Percentiles rank a stretch among this genome's conserved stretches.
Conservation (phyloP, 2,888 invertebrate genomes). For the Drosophila yooni region DNA sequence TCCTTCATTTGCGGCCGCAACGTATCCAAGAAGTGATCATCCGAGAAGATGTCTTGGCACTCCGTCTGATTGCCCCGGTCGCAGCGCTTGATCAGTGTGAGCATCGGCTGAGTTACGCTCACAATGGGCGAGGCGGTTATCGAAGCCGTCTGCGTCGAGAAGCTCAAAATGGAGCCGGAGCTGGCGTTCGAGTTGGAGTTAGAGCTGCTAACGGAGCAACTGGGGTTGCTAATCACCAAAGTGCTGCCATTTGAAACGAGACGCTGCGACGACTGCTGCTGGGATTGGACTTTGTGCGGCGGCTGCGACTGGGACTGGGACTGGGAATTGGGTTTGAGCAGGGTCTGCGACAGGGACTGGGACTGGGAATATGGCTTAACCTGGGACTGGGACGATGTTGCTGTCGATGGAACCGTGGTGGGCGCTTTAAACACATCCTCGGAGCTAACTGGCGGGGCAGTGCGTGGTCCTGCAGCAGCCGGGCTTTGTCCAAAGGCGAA, state of each 20-base stretch:
- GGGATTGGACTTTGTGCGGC: not conserved
- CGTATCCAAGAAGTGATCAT: conserved; percentile 71
- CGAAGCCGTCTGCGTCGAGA: conserved; percentile 16
- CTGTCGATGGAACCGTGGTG: not conserved
- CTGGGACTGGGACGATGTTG: not conserved
- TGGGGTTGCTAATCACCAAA: conserved; percentile 39
- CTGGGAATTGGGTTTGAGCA: not conserved
- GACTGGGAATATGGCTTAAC: not conserved
- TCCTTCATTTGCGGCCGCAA: conserved; percentile 73
- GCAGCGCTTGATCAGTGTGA: conserved; percentile 6
- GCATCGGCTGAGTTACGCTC: not conserved
- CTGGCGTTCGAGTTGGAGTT: not conserved
- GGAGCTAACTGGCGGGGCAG: not conserved
- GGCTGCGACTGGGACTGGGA: not conserved
- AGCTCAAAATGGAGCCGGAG: not conserved
- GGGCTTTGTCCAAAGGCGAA: not conserved
- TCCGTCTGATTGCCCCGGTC: conserved; percentile 54
- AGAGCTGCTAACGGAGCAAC: not conserved
- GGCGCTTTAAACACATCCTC: not conserved
- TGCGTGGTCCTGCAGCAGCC: not conserved
- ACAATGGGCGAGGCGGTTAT: conserved; percentile 32
- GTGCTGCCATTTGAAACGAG: conserved; percentile 25
- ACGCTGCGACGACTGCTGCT: conserved; percentile 10
- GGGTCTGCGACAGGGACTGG: not conserved
- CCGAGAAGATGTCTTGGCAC: conserved; percentile 36